Base-by-base conservation (phyloP, 2,888 invertebrate genomes). In the Bellardia bayeri region DNA sequence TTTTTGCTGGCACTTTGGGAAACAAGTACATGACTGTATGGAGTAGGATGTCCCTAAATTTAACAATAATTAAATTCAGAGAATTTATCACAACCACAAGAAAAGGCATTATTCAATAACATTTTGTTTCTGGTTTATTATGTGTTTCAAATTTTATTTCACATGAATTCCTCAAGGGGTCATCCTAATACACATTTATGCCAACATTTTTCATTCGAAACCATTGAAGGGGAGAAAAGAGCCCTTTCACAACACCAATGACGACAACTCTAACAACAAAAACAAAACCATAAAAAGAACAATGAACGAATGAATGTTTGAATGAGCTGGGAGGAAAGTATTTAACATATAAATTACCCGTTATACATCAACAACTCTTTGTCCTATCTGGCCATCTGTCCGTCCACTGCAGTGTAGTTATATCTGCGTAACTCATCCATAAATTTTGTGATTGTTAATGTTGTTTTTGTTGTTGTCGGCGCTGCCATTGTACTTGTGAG, bases 281-380 rank as follows among this genome's bases (percentile, higher is more conserved):
- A n/a, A 40, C 6, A 16, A 42, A 11, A 4, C 11, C 3, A n/a
- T n/a, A 64, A 64, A 64, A 64, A 40, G 40, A n/a, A 69, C 30
- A 49, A 33, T 33, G 4, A 30, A 74, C 13, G 40, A 56, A 56
- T 42, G 30, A 23, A 56, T 71, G 54, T 71, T 58, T 40, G 14
- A 58, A 42, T 23, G 42, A 49, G 45, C 33, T 49, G 33, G 54
- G 33, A 13, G 9, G 37, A 37, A 58, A 61, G 37, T 14, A 80
- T 69, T 80, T 61, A 58, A 16, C 79, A 51, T 69, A 69, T 69
- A 69, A 69, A 81, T 71, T 81, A 58, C 68, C 33, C 45, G 42
- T 69, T 33, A 69, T 61, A 56, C 40, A 51, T 54, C 42, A 78
- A 72, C 64, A 72, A 54, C 63, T 81, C 33, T 42, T 56, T 42